These are phyloP conservation scores for Dryococelus australis DNA, from an alignment of 2,888 invertebrate species.

Conservation along the genomic window DNA sequence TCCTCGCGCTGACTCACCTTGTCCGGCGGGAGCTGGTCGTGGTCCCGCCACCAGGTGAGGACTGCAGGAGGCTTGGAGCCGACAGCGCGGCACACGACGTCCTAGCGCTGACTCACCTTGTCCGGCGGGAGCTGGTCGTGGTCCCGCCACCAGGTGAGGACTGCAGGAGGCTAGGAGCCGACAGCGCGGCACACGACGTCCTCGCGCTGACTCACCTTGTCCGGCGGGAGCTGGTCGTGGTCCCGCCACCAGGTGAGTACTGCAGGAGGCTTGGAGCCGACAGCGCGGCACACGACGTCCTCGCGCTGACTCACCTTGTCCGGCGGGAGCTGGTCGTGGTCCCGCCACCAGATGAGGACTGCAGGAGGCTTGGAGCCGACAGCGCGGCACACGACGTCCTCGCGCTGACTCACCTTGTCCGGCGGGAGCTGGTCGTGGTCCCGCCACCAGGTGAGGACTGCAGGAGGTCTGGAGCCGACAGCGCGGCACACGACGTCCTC, in stretches of 20 bases:
- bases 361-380: constrained; percentile 88
- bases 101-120: too few species aligned
- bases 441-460: constrained; percentile 84
- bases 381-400: constrained; percentile 83
- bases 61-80: constrained; percentile 87
- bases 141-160: constrained; percentile 85
- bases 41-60: constrained; percentile 85
- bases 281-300: constrained; percentile 83
- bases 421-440: constrained; percentile 79
- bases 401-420: constrained; percentile 72
- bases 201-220: constrained; percentile 71
- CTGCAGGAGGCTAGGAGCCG: constrained; percentile 87
- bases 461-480: constrained; percentile 85
- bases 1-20: too few species aligned
- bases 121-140: constrained; percentile 78
- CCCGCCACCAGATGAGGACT: constrained; percentile 84
- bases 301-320: constrained; percentile 73
- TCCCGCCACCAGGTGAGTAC: constrained; percentile 86
- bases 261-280: constrained; percentile 87
- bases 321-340: constrained; percentile 76
- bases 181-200: too few species aligned
- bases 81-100: too few species aligned
- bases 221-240: constrained; percentile 76
- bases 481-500: too few species aligned
- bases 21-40: constrained; percentile 76